Evolutionary conservation across 2,888 invertebrate species (phyloP), one percentile per base, ranked within the genome.

Genomic region (Acleris holmiana): DNA sequence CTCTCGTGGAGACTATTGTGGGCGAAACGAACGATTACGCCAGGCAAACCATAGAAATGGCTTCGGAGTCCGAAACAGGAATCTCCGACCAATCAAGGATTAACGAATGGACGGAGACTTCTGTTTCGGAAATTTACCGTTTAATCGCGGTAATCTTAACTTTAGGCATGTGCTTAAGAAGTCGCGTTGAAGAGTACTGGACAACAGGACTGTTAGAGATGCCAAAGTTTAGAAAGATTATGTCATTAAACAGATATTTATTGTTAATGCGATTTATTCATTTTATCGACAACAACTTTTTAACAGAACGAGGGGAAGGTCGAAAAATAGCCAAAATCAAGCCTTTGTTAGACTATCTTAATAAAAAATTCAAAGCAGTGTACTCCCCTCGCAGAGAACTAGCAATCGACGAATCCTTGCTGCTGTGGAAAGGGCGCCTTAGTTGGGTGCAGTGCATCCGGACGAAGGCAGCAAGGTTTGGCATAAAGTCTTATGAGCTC

Each of bases 1-100:
- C 17, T 25, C n/a, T 65, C 7, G 25, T 65, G 54, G 40, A 58
- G 17, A 29, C 18, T 15, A 59, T 59, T 21, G 64, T 48, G 17
- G 13, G 19, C n/a, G 59, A 65, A 25, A 65, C 64, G 5, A 65
- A 65, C 41, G n/a, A 29, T 17, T 65, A 65, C 40, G 64, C 64
- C 17, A 50, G 56, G 57, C 29, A 63, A 23, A 25, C 25, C 44
- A 57, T 57, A 18, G 50, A 17, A 44, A 51, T 46, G 23, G 53
- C 51, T 10, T 17, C 47, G 13, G 51, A 48, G 41, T 21, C 15
- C 25, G 17, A 21, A 29, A 46, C 23, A 18, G 62, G 62, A 40
- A 25, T 58, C 23, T 40, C 49, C 23, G 18, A n/a, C 40, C 21
- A 55, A 8, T 60, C 50, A 4, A 13, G 55, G 44, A 10, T 55